These are phyloP conservation scores for Xestia sexstrigata DNA, from an alignment of 2,888 invertebrate genomes.

Conservation along the genomic window DNA sequence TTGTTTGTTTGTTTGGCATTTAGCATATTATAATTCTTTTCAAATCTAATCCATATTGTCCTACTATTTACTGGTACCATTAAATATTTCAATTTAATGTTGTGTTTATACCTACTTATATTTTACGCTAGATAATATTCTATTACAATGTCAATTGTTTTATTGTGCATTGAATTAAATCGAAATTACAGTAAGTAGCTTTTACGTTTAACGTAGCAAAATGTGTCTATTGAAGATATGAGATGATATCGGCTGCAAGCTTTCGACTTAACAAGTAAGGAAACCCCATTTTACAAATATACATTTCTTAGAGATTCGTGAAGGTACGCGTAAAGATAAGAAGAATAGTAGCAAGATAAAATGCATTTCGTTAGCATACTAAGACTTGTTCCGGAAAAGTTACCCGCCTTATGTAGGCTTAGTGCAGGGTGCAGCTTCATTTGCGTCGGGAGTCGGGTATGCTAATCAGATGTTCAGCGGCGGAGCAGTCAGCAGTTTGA, in stretches of 20 bases:
- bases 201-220: background rate
- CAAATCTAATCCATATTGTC: background rate
- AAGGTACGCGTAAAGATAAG: conserved; percentile 56
- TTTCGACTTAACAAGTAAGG: conserved; percentile 28
- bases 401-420: conserved; percentile 69
- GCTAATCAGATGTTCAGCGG: conserved; percentile 83
- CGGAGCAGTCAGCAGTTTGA: conserved; percentile 84
- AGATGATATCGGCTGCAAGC: conserved; percentile 26
- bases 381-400: conserved; percentile 65
- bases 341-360: conserved; percentile 55
- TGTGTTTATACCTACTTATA: background rate
- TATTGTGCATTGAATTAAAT: background rate
- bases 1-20: background rate
- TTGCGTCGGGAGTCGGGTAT: conserved; percentile 82
- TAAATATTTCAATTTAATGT: background rate
- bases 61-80: too few species aligned
- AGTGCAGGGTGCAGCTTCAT: conserved; percentile 81
- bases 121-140: background rate
- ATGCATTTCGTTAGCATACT: conserved; percentile 67
- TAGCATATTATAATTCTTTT: background rate
- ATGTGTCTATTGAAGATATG: conserved; percentile 22
- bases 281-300: conserved; percentile 42
- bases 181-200: background rate
- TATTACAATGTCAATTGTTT: background rate
- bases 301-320: conserved; percentile 36